Evolutionary conservation across 2,888 invertebrate genomes (phyloP), one percentile per base, ranked within the genome.

Genomic region (Alviniconcha strummeri): DNA sequence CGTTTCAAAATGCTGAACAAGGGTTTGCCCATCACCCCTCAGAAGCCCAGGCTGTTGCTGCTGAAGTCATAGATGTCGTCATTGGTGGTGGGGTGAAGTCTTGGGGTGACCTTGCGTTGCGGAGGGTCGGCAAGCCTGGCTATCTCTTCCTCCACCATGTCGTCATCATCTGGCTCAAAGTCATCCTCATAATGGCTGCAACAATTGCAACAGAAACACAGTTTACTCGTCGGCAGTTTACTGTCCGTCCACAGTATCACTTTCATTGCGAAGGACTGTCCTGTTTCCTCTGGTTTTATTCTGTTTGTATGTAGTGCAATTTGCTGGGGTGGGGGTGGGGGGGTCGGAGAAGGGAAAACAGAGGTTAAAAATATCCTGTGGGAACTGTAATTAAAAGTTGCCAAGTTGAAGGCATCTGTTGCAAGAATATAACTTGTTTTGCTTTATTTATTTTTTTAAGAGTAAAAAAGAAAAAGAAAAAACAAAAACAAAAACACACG

Each of bases 161-260:
- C 85, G 11, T 82, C 78, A 69, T 91, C 92, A n/a, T 91, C 92
- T 9, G 92, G 90, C 83, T 92, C 92, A 89, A 93, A 93, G 85
- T 93, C 93, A 86, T 93, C 93, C 83, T 93, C 93, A 87, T 93
- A 93, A 78, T 91, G 90, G 83, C 93, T 93, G 90, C 71, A 90
- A 90, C 72, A 83, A 36, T 36, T 1, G 17, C 64, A 64, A 64
- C 36, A 36, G 36, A 36, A 36, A 3, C 36, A 36, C 36, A 36
- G 36, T 36, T 36, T 36, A 36, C 36, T 36, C 36, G 36, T 36
- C 0, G 36, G 36, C 36, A 36, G 36, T 36, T 36, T 3, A 36
- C 36, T 36, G 36, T 36, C 36, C 36, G 36, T 3, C 36, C 36
- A 36, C 36, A 36, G 36, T 36, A 36, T 36, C 36, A 3, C 36